A percentile compares a stretch with the other conserved stretches of the same genome.
phyloP scores from a whole-genome alignment of 1,140 invertebrate genomes.

The Akabosia matsudoensis region DNA sequence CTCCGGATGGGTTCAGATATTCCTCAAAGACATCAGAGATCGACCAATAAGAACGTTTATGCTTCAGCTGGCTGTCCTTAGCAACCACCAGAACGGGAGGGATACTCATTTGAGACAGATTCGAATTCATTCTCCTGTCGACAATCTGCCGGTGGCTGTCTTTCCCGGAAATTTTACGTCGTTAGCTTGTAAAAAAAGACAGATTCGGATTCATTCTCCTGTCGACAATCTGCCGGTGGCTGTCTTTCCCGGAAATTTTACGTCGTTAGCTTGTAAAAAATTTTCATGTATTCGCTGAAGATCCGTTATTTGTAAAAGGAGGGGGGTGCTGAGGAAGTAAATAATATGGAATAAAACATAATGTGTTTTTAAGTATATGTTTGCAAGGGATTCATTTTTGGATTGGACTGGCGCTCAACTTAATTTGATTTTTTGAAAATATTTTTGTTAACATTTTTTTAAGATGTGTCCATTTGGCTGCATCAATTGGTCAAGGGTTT shows the following conservation, averaged over 20 bases:
- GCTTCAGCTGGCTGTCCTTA: constrained; percentile 94
- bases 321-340: no score
- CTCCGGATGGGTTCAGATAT: constrained; percentile 90
- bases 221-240: constrained; percentile 72
- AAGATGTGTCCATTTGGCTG: constrained; percentile 98
- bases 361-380: not conserved
- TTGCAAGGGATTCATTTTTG: not conserved
- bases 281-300: constrained; percentile 43
- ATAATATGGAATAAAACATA: no score
- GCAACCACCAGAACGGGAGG: constrained; percentile 97
- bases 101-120: constrained; percentile 98
- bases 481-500: constrained; percentile 95
- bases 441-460: no score
- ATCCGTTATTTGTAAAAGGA: not conserved
- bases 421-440: no score
- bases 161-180: constrained; percentile 45
- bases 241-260: constrained; percentile 50
- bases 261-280: constrained; percentile 28
- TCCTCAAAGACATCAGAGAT: constrained; percentile 82
- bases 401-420: no score
- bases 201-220: constrained; percentile 94
- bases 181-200: constrained; percentile 57
- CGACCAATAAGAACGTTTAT: constrained; percentile 89
- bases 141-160: constrained; percentile 68
- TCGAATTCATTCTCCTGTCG: constrained; percentile 88